Percentiles rank a stretch among this genome's conserved stretches.
These are phyloP conservation scores for Ascidia mentula DNA, from an alignment of 23 tunicate genomes.

Conservation along the genomic window DNA sequence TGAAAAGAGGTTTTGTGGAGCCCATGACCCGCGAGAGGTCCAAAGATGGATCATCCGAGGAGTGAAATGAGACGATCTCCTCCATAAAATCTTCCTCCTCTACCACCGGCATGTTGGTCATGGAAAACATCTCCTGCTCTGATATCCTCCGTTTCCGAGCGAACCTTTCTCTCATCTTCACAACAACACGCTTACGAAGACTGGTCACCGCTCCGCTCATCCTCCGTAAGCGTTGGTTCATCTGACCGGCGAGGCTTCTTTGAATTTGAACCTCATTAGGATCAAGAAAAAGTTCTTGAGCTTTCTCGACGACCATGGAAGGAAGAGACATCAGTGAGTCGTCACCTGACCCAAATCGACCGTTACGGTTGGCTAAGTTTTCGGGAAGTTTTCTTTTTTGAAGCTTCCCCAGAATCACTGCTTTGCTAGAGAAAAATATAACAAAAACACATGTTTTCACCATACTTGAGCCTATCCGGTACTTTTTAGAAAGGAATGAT, in stretches of 20 bases:
- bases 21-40: background rate
- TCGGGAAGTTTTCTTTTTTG: background rate
- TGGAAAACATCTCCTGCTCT: background rate
- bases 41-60: constrained; percentile 3
- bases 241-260: background rate
- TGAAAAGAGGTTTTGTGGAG: background rate
- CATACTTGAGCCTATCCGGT: no score
- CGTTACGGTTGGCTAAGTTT: background rate
- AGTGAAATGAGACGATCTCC: background rate
- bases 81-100: background rate
- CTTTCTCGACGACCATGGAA: background rate
- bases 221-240: background rate
- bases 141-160: background rate
- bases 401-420: constrained; percentile 23
- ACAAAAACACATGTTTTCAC: no score
- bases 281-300: background rate
- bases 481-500: no score
- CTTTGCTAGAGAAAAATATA: constrained; percentile 41
- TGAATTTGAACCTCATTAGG: background rate
- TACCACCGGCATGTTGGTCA: background rate
- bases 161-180: background rate
- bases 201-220: background rate
- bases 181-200: background rate
- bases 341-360: constrained; percentile 26
- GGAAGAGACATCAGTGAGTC: constrained; percentile 31